Percentiles rank a stretch among this genome's conserved stretches.
Evolutionary conservation across 1,140 invertebrate species (phyloP).

Genomic region (Drosophila asahinai): DNA sequence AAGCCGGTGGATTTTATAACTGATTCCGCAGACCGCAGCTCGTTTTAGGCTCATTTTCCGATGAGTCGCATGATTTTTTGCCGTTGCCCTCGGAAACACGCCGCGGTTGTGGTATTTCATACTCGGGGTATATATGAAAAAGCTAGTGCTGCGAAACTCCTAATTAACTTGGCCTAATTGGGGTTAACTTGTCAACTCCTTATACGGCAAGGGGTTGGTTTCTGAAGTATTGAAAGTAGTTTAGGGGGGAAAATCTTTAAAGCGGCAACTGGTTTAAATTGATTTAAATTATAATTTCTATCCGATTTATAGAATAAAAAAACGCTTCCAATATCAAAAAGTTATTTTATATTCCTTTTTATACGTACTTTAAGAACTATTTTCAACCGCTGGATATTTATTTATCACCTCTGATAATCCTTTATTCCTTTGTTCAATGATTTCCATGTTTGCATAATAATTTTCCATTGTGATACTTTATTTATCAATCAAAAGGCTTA

Average conservation of each 20-base stretch:
- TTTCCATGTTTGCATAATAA: not conserved
- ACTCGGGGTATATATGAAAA: slow-evolving; percentile 8
- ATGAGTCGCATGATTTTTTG: slow-evolving; percentile 37
- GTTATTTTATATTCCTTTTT: no score
- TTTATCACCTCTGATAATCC: no score
- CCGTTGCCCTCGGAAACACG: slow-evolving; percentile 15
- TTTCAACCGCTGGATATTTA: no score
- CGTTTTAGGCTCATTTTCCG: slow-evolving; percentile 32
- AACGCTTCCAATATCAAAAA: no score
- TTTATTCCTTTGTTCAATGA: not conserved
- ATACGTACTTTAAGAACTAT: no score
- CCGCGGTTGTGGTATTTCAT: slow-evolving; percentile 34
- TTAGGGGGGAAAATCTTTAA: not conserved
- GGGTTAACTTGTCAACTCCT: slow-evolving; percentile 21
- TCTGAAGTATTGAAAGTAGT: not conserved
- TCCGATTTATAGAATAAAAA: no score
- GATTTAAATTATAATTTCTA: no score
- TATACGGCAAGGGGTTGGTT: not conserved
- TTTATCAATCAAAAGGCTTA: slow-evolving; percentile 1
- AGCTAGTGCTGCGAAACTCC: slow-evolving; percentile 10
- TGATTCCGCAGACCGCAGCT: slow-evolving; percentile 32
- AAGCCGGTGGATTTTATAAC: slow-evolving; percentile 11
- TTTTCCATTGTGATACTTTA: not conserved
- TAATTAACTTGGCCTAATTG: slow-evolving; percentile 37
- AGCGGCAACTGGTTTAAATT: no score